These are phyloP conservation scores for Diplodus sargus DNA, from an alignment of 2,797 vertebrate species.

Conservation along the genomic window DNA sequence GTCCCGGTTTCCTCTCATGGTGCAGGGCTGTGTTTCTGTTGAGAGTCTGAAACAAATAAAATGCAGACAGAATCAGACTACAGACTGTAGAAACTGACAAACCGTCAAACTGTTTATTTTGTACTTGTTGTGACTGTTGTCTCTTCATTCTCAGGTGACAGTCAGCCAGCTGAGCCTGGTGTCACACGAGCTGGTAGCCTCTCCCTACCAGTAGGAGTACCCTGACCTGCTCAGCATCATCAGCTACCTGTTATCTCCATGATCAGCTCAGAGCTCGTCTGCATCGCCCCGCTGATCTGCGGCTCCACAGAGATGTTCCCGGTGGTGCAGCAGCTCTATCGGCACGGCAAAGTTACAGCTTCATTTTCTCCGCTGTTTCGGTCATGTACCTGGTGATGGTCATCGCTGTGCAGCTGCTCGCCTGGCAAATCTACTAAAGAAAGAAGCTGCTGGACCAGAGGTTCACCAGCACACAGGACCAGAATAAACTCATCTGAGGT, in stretches of 20 bases:
- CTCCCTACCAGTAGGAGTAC: slow-evolving; percentile 97
- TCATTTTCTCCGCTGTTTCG: slow-evolving; percentile 94
- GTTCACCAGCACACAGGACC: slow-evolving; percentile 96
- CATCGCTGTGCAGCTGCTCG: slow-evolving; percentile 92
- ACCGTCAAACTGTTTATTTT: neutral
- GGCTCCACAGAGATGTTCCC: slow-evolving; percentile 99
- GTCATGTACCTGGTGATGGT: slow-evolving; percentile 68
- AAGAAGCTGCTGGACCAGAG: slow-evolving; percentile 97
- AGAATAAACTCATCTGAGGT: slow-evolving; percentile 80
- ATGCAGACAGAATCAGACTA: no score
- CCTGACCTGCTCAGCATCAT: slow-evolving; percentile 95
- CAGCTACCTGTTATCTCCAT: slow-evolving; percentile 97
- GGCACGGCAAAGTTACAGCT: slow-evolving; percentile 96
- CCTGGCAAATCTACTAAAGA: slow-evolving; percentile 98
- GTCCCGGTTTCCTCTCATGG: no score
- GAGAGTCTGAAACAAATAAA: neutral
- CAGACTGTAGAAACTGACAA: neutral
- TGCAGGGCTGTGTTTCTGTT: no score
- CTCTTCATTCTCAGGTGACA: slow-evolving; percentile 83
- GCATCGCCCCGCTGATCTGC: slow-evolving; percentile 93
- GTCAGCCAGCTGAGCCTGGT: slow-evolving; percentile 91
- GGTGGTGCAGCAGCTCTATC: slow-evolving; percentile 94
- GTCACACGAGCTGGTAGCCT: slow-evolving; percentile 90
- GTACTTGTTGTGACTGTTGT: neutral
- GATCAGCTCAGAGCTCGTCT: slow-evolving; percentile 95